phyloP scores from a whole-genome alignment of 2,888 invertebrate genomes.

The Cryptocheilus praepositus region DNA sequence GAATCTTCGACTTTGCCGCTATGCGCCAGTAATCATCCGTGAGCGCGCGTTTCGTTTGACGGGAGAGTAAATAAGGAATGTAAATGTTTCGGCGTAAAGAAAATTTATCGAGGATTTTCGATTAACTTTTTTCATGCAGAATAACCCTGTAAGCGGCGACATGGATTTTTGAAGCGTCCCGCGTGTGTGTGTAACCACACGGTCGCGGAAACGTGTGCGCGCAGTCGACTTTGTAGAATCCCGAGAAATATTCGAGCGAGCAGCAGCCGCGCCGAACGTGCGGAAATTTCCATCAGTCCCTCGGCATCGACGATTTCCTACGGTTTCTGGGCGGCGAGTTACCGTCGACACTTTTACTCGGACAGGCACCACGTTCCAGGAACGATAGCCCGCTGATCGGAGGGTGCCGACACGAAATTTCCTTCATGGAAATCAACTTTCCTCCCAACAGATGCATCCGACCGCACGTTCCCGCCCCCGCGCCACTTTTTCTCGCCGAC shows the following conservation, averaged over 20 bases:
- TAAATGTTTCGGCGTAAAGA: no score
- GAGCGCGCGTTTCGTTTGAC: no score
- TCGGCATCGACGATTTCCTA: conserved; percentile 29
- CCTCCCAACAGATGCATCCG: conserved; percentile 1
- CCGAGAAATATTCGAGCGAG: conserved; percentile 14
- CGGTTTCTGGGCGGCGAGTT: conserved; percentile 32
- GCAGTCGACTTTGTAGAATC: neutral
- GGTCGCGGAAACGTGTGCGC: neutral
- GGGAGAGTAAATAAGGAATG: no score
- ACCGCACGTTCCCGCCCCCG: no score
- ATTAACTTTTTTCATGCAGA: no score
- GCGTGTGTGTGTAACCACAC: neutral
- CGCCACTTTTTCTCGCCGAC: no score
- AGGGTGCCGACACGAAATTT: conserved; percentile 43
- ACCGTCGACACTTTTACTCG: conserved; percentile 39
- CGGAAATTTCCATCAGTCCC: conserved; percentile 37
- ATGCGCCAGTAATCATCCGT: no score
- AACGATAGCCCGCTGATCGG: conserved; percentile 4
- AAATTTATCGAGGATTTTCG: no score
- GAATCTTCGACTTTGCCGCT: no score
- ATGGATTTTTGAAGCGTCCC: neutral
- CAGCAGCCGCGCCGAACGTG: neutral
- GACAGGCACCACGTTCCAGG: conserved; percentile 15
- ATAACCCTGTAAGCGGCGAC: no score
- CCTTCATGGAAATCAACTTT: conserved; percentile 51